A percentile compares a stretch with the other conserved stretches of the same genome.
Conservation (phyloP, 2,113 vertebrate species). For the Mobula birostris region DNA sequence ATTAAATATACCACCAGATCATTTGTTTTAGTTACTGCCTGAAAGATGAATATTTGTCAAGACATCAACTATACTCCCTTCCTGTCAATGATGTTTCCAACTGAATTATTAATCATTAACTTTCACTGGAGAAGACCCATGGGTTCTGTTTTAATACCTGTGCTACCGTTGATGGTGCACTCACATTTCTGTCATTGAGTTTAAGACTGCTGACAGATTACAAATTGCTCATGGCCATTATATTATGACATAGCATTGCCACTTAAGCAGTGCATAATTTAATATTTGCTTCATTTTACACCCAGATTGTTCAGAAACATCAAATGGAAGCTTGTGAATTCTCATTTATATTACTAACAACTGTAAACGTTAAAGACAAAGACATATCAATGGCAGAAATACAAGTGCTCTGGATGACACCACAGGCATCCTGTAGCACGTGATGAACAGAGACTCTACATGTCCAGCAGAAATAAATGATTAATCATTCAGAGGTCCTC, state of each 20-base stretch:
- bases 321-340: no score
- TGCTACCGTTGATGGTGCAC: not conserved
- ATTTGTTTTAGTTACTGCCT: not conserved
- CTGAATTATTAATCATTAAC: not conserved
- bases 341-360: not conserved
- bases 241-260: not conserved
- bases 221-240: not conserved
- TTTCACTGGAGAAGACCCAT: not conserved
- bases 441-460: no score
- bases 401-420: no score
- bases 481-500: not conserved
- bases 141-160: not conserved
- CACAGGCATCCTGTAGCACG: no score
- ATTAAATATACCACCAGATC: not conserved
- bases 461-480: no score
- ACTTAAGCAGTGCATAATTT: not conserved
- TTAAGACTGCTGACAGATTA: not conserved
- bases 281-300: not conserved
- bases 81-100: no score
- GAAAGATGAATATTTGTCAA: not conserved
- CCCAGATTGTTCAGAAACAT: not conserved
- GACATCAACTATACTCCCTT: not conserved
- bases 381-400: not conserved
- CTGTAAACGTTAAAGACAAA: not conserved
- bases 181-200: not conserved